Evolutionary conservation across 1,140 invertebrate genomes (phyloP).

Genomic region (Pissodes strobi): DNA sequence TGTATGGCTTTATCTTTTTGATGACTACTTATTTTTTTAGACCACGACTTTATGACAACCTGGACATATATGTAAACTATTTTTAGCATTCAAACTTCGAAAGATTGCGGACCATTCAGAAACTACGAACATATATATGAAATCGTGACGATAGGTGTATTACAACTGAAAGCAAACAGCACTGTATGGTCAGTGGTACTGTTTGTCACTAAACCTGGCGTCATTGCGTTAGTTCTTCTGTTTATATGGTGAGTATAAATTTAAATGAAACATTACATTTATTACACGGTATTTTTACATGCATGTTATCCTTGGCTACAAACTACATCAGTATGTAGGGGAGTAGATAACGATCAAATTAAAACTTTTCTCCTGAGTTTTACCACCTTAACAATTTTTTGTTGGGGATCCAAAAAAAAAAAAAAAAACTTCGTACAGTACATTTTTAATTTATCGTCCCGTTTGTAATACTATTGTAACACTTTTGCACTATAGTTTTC

Average conservation of each 20-base stretch:
- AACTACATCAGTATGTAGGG: too few relatives aligned
- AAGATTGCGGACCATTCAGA: slow-evolving; percentile 63
- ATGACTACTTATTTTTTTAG: too few relatives aligned
- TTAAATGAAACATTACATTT: not conserved
- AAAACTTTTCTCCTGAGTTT: slow-evolving; percentile 18
- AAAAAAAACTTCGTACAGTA: too few relatives aligned
- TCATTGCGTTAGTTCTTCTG: slow-evolving; percentile 60
- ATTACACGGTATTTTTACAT: not conserved
- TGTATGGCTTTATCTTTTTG: too few relatives aligned
- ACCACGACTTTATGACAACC: too few relatives aligned
- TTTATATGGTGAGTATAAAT: slow-evolving; percentile 59
- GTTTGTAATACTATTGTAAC: too few relatives aligned
- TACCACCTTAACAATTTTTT: too few relatives aligned
- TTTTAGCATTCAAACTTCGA: slow-evolving; percentile 55
- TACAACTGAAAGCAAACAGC: slow-evolving; percentile 55
- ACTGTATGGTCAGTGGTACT: slow-evolving; percentile 54
- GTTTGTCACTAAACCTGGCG: slow-evolving; percentile 60
- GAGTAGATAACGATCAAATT: too few relatives aligned
- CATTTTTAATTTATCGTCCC: too few relatives aligned
- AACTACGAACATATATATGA: slow-evolving; percentile 58
- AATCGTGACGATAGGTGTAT: slow-evolving; percentile 57
- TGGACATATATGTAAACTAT: too few relatives aligned
- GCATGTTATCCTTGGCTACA: not conserved
- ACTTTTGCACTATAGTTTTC: too few relatives aligned
- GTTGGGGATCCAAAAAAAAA: too few relatives aligned